phyloP scores from a whole-genome alignment of 2,888 invertebrate species.

The Eupeodes latifasciatus region DNA sequence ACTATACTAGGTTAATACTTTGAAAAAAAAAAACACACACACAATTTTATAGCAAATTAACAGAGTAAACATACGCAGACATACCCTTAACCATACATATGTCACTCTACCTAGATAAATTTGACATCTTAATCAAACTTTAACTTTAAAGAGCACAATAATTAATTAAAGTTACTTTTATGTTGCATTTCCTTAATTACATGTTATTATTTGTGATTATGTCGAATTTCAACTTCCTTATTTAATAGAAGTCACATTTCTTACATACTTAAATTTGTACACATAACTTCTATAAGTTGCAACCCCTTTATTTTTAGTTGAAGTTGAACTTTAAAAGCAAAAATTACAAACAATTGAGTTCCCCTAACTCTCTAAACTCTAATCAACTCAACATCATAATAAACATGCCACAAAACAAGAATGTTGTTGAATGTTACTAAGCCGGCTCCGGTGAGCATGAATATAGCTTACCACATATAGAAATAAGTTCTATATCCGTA shows the following conservation, averaged over 20 bases:
- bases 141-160: neutral
- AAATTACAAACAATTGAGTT: constrained; percentile 9
- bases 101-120: neutral
- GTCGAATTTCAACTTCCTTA: neutral
- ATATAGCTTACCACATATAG: constrained; percentile 29
- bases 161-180: too few species aligned
- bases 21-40: too few species aligned
- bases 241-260: neutral
- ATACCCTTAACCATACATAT: too few species aligned
- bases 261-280: neutral
- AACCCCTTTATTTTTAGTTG: neutral
- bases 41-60: too few species aligned
- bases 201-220: constrained; percentile 4
- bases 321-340: neutral
- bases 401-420: constrained; percentile 34
- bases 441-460: constrained; percentile 32
- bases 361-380: neutral
- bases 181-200: neutral
- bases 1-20: too few species aligned
- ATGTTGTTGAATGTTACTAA: neutral
- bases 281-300: neutral
- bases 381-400: constrained; percentile 22
- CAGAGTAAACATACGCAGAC: too few species aligned
- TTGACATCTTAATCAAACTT: neutral
- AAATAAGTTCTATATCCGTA: constrained; percentile 57